phyloP scores from a whole-genome alignment of 2,797 vertebrate species.

The Onychomys leucogaster region DNA sequence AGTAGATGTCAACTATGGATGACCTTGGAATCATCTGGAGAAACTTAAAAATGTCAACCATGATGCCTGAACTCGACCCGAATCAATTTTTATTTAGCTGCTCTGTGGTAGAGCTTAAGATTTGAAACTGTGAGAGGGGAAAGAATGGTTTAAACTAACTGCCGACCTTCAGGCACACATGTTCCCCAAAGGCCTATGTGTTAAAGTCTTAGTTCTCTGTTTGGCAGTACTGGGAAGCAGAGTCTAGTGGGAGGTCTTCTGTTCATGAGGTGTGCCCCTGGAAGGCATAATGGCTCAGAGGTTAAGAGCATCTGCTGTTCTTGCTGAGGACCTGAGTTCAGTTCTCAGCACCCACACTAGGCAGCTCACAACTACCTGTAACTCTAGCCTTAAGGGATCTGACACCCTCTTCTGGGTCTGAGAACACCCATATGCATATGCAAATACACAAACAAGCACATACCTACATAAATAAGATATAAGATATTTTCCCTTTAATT shows the following conservation, averaged over 20 bases:
- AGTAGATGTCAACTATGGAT: neutral
- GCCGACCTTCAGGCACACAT: fast-evolving
- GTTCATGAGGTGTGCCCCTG: neutral
- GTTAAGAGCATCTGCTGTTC: neutral
- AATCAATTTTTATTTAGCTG: neutral
- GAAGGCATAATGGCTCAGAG: neutral
- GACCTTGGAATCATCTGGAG: neutral
- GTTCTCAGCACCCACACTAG: neutral
- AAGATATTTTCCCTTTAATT: neutral
- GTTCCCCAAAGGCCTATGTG: neutral
- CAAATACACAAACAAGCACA: neutral
- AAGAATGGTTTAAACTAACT: neutral
- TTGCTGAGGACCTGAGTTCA: neutral
- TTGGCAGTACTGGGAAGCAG: neutral
- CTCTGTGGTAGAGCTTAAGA: neutral
- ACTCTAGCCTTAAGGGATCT: neutral
- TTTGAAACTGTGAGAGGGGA: neutral
- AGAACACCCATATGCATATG: neutral
- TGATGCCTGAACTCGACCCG: neutral
- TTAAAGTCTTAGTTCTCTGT: neutral
- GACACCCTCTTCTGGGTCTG: neutral
- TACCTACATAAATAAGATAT: too few species aligned
- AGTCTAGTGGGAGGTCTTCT: neutral
- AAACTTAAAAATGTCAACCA: neutral
- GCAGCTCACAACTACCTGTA: neutral